phyloP scores from a whole-genome alignment of 2,797 vertebrate genomes.

The Gymnoscopelus microlampas region DNA sequence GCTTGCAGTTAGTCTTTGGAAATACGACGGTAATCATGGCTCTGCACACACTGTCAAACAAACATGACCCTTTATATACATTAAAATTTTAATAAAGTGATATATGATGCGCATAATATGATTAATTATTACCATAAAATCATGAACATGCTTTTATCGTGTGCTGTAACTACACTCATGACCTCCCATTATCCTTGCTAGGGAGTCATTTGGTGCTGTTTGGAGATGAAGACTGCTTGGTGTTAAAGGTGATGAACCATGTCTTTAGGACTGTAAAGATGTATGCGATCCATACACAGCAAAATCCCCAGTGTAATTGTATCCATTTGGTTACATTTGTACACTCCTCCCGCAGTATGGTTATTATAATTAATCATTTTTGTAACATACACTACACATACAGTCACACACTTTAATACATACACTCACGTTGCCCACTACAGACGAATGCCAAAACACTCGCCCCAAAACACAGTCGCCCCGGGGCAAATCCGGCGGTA shows the following conservation, averaged over 20 bases:
- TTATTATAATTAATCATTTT: too few relatives aligned
- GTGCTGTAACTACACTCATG: not conserved
- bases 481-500: too few relatives aligned
- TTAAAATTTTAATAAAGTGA: not conserved
- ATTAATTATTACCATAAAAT: slow-evolving; percentile 7
- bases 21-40: slow-evolving; percentile 22
- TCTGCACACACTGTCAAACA: slow-evolving; percentile 18
- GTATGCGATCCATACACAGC: too few relatives aligned
- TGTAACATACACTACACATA: too few relatives aligned
- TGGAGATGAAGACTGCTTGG: slow-evolving; percentile 7
- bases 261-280: too few relatives aligned
- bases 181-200: slow-evolving; percentile 4
- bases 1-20: slow-evolving; percentile 19
- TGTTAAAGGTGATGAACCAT: not conserved
- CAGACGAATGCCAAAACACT: too few relatives aligned
- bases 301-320: too few relatives aligned
- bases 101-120: not conserved
- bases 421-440: too few relatives aligned
- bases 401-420: too few relatives aligned
- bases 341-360: too few relatives aligned
- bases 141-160: not conserved
- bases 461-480: too few relatives aligned
- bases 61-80: not conserved
- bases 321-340: too few relatives aligned
- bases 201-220: not conserved